phyloP scores from a whole-genome alignment of 1,140 invertebrate species.

The Hyles vespertilio region DNA sequence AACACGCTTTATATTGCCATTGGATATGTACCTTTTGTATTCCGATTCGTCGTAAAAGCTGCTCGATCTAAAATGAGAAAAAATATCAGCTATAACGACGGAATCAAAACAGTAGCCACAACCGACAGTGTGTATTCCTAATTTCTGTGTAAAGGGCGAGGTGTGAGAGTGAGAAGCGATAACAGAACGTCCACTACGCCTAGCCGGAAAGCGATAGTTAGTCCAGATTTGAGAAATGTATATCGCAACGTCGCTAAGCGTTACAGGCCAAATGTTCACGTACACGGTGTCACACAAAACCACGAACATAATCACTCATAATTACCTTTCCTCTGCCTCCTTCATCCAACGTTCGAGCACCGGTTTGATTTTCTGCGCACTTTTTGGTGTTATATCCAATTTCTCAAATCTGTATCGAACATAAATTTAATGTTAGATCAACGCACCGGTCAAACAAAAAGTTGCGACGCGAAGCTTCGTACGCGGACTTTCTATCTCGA shows the following conservation, averaged over 20 bases:
- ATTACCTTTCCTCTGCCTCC: slow-evolving; percentile 96
- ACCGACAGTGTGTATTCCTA: slow-evolving; percentile 24
- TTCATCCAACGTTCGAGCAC: slow-evolving; percentile 99
- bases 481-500: slow-evolving; percentile 27
- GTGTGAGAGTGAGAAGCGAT: neutral
- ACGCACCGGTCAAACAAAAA: slow-evolving; percentile 45
- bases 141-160: slow-evolving; percentile 9
- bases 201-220: slow-evolving; percentile 65
- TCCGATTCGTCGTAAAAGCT: too few relatives aligned
- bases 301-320: slow-evolving; percentile 61
- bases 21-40: too few relatives aligned
- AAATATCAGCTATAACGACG: too few relatives aligned
- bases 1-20: too few relatives aligned
- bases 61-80: too few relatives aligned
- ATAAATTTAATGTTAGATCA: slow-evolving; percentile 73
- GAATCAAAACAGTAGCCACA: too few relatives aligned
- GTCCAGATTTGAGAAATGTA: slow-evolving; percentile 75
- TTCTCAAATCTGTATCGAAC: slow-evolving; percentile 95
- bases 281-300: slow-evolving; percentile 59
- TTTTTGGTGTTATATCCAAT: slow-evolving; percentile 99
- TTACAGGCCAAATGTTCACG: slow-evolving; percentile 71
- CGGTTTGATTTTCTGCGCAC: slow-evolving; percentile 99
- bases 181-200: slow-evolving; percentile 39
- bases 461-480: slow-evolving; percentile 38
- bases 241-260: slow-evolving; percentile 64